Evolutionary conservation across 1,140 invertebrate genomes (phyloP).

Genomic region (Doryteuthis pealeii): DNA sequence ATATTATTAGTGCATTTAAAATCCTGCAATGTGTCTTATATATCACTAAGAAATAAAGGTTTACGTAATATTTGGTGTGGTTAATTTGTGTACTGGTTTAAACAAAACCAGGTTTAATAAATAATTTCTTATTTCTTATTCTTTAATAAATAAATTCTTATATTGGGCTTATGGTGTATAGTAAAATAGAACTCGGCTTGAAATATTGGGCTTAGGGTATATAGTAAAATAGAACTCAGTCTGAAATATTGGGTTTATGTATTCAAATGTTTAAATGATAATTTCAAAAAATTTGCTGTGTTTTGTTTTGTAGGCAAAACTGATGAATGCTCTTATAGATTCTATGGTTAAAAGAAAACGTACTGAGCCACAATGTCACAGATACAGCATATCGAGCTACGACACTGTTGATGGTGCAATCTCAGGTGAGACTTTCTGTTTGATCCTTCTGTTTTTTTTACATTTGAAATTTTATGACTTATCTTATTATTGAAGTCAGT

Average conservation of each 20-base stretch:
- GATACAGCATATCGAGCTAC: slow-evolving; percentile 9
- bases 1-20: no score
- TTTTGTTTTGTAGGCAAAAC: slow-evolving; percentile 70
- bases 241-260: no score
- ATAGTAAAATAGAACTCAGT: no score
- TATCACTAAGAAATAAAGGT: no score
- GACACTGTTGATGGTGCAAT: slow-evolving; percentile 32
- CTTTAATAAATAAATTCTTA: neutral
- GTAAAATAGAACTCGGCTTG: no score
- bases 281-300: neutral
- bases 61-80: no score
- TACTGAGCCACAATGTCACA: slow-evolving; percentile 15
- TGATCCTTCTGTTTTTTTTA: neutral
- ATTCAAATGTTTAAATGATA: neutral
- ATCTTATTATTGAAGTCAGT: neutral
- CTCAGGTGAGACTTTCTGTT: slow-evolving; percentile 19
- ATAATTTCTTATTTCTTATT: no score
- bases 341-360: slow-evolving; percentile 71
- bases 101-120: no score
- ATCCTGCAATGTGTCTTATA: no score
- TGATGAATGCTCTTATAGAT: slow-evolving; percentile 89
- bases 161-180: no score
- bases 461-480: neutral
- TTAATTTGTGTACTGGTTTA: no score
- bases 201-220: no score